phyloP scores from a whole-genome alignment of 2,888 invertebrate species.

The Pammene aurita region DNA sequence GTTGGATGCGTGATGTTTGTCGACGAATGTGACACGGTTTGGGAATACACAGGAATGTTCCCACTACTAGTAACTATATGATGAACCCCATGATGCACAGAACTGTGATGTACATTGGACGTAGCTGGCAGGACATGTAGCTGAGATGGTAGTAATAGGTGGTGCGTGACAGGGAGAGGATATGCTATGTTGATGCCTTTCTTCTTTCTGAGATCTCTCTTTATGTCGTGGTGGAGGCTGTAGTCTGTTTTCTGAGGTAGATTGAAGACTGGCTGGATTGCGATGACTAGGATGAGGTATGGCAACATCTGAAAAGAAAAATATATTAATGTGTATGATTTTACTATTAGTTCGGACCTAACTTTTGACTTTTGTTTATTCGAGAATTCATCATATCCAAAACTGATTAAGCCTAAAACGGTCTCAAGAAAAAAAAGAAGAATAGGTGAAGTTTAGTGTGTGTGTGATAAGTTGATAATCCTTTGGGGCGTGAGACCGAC shows the following conservation, averaged over 20 bases:
- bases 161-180: conserved; percentile 57
- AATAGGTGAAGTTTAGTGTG: no score
- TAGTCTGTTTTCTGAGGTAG: conserved; percentile 26
- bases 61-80: conserved; percentile 54
- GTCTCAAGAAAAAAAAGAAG: no score
- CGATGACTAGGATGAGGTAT: conserved; percentile 31
- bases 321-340: background rate
- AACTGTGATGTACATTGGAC: conserved; percentile 57
- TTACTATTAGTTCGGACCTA: no score
- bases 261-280: conserved; percentile 30
- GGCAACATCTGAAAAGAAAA: conserved; percentile 41
- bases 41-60: conserved; percentile 56
- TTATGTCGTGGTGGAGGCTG: background rate
- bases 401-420: no score
- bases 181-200: conserved; percentile 50
- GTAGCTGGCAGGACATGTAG: conserved; percentile 68
- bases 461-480: no score
- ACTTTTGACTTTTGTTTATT: background rate
- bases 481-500: no score
- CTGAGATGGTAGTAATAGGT: conserved; percentile 56
- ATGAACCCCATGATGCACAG: conserved; percentile 52
- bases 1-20: conserved; percentile 59
- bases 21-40: conserved; percentile 55
- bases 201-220: conserved; percentile 35
- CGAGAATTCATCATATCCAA: no score